Evolutionary conservation across 2,113 vertebrate genomes (phyloP).

Genomic region (Macquaria australasica): DNA sequence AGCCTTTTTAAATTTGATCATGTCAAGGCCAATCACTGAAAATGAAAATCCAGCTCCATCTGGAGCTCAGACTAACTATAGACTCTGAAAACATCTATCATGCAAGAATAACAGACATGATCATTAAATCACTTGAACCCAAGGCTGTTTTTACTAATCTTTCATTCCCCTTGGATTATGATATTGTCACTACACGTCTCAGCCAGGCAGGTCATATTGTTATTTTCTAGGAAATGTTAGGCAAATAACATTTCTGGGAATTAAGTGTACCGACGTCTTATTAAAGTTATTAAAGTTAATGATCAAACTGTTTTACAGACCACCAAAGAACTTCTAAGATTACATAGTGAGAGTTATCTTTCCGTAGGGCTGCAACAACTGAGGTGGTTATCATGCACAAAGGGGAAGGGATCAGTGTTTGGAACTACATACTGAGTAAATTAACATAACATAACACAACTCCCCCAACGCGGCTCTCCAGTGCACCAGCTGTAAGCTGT

Average conservation of each 20-base stretch:
- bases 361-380: neutral
- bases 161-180: neutral
- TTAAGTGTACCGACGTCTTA: neutral
- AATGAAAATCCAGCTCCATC: slow-evolving; percentile 2
- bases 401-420: slow-evolving; percentile 10
- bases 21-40: neutral
- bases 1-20: neutral
- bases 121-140: neutral
- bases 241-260: neutral
- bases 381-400: slow-evolving; percentile 1
- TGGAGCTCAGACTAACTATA: neutral
- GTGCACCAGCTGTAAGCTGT: slow-evolving; percentile 12
- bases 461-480: neutral
- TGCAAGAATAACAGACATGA: neutral
- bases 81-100: neutral
- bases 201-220: neutral
- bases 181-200: neutral
- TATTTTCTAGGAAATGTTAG: neutral
- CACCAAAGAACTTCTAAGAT: neutral
- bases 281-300: slow-evolving; percentile 5
- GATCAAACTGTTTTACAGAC: slow-evolving; percentile 5
- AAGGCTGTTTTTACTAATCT: neutral
- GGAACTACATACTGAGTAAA: slow-evolving; percentile 5
- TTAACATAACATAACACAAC: slow-evolving; percentile 5
- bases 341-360: neutral